Base-by-base conservation (phyloP, 1,140 invertebrate genomes). In the Ridgeia piscesae region DNA sequence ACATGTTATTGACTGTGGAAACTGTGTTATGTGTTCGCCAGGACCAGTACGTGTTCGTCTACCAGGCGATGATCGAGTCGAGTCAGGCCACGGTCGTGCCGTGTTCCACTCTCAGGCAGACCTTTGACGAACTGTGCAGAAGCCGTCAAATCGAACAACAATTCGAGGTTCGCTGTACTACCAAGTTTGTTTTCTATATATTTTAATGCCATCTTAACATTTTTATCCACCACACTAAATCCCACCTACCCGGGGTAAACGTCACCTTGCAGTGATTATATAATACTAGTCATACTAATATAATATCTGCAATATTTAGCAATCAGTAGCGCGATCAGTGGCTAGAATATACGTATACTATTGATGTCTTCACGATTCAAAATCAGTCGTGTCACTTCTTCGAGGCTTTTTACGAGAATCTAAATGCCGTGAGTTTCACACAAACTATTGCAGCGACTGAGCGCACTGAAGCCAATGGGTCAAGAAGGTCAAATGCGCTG, bases 41-140 rank as follows among this genome's bases (percentile, higher is more conserved):
- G 97, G 99, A 99, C 97, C 99, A 99, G 96, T 99, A 99, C 96
- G 98, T 99, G 93, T 99, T 99, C 96, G 98, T 99, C 93, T 99
- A 99, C 96, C 98, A 98, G 91, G 98, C 98, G 89, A 95, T 99
- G 33, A 97, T 99, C 96, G 99, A 99, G 96, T 98, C 98, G 96
- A 97, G 98, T 21, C 98, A 98, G 93, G 99, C 98, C 96, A 98
- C 99, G 1, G 93, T 94, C 0, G 93, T 95, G 31, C 92, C 94
- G 91, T 98, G 99, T 95, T 98, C 98, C 0, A 97, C 98, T 33
- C 99, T 98, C 21, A 97, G 98, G 88, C 99, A 98, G 6, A 97
- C 99, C 95, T 98, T 98, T 48, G 98, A 98, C 4, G 98, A 99
- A 95, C 98, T 98, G 34, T 99, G 99, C 95, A 99, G 99, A 95